Conservation (phyloP, 64 coral and sea anemone genomes). For the Cladopsammia gracilis region DNA sequence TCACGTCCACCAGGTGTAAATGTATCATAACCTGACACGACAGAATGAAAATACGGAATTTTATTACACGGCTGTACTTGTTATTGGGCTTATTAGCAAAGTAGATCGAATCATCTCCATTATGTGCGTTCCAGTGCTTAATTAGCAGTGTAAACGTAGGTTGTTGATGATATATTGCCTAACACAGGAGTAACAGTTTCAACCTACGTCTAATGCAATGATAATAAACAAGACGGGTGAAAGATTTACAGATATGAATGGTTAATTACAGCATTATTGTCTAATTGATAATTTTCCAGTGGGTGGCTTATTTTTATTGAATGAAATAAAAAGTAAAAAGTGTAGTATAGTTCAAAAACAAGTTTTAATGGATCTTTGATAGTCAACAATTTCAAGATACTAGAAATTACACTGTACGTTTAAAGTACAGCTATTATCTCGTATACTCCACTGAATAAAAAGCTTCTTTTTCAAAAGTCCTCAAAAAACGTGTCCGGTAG, state of each 20-base stretch:
- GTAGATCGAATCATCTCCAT: neutral
- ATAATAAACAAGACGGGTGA: conserved; percentile 22
- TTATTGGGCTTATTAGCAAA: neutral
- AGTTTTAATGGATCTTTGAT: neutral
- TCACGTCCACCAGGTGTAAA: neutral
- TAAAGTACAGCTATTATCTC: neutral
- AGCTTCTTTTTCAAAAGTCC: conserved; percentile 4
- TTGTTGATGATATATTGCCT: conserved; percentile 1
- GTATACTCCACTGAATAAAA: neutral
- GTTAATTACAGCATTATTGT: conserved; percentile 9
- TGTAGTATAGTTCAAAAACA: neutral
- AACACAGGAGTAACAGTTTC: neutral
- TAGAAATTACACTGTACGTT: conserved; percentile 3
- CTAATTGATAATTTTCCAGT: neutral
- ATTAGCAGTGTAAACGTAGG: neutral
- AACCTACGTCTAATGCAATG: neutral
- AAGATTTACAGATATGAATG: conserved; percentile 11
- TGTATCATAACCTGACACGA: neutral
- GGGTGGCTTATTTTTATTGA: conserved; percentile 22
- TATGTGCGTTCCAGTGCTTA: neutral
- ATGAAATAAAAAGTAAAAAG: neutral
- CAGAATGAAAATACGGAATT: neutral
- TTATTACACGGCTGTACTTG: neutral
- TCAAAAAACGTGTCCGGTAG: conserved; percentile 15
- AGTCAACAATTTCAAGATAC: neutral